Evolutionary conservation across 2,113 vertebrate genomes (phyloP).

Genomic region (Sylvilagus bachmani): DNA sequence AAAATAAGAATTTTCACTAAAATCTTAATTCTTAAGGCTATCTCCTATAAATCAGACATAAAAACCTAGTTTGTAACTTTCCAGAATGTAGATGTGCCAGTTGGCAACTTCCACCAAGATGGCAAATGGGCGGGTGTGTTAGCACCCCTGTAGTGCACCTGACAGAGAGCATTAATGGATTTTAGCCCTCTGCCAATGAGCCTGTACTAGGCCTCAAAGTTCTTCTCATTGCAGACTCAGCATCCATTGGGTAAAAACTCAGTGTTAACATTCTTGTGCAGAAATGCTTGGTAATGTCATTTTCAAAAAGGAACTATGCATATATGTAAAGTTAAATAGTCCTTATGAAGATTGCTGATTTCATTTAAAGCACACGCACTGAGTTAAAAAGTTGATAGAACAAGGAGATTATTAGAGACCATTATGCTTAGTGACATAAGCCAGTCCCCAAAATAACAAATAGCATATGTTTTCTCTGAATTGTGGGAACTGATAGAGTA

Average conservation of each 20-base stretch:
- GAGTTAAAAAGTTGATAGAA: not conserved
- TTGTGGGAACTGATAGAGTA: no score
- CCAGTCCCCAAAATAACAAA: no score
- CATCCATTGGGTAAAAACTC: not conserved
- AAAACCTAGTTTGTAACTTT: not conserved
- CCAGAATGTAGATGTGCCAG: not conserved
- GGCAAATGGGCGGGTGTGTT: not conserved
- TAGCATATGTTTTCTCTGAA: no score
- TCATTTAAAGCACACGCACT: not conserved
- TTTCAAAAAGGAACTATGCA: not conserved
- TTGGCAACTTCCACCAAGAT: not conserved
- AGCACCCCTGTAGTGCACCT: not conserved
- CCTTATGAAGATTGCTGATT: not conserved
- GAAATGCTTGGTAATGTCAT: not conserved
- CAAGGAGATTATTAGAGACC: not conserved
- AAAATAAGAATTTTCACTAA: not conserved
- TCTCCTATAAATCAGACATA: not conserved
- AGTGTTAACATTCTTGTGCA: not conserved
- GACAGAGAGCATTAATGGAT: not conserved
- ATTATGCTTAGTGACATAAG: no score
- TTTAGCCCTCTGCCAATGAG: not conserved
- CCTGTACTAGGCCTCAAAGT: not conserved
- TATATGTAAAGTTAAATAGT: not conserved
- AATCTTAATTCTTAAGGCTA: slow-evolving; percentile 23
- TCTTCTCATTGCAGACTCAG: not conserved